phyloP scores from a whole-genome alignment of 37 sponge, comb jelly and placozoan genomes.

The Axinella damicornis region DNA sequence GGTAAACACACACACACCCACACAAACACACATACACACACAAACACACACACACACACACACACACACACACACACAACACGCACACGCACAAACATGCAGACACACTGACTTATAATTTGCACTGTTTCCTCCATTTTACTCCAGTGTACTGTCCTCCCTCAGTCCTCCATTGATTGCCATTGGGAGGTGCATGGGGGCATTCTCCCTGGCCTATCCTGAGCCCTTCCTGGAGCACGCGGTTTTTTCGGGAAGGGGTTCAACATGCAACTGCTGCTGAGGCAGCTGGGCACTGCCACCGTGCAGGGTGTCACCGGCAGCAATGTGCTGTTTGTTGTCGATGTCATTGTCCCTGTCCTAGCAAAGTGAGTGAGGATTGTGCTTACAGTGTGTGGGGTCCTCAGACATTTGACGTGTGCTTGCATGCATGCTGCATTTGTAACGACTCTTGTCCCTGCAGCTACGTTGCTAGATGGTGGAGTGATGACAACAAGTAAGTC shows the following conservation, averaged over 20 bases:
- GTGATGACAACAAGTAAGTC: no score
- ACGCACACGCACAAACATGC: not conserved
- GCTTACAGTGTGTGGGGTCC: conserved; percentile 1
- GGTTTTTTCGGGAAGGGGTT: conserved; percentile 22
- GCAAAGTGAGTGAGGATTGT: conserved; percentile 16
- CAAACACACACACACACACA: no score
- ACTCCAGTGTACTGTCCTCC: no score
- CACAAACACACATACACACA: no score
- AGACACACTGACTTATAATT: not conserved
- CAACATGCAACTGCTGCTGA: conserved; percentile 8
- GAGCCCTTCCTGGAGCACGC: conserved; percentile 32
- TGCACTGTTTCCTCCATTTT: not conserved
- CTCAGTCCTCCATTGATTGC: conserved; percentile 42
- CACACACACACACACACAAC: no score
- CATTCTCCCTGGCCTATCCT: conserved; percentile 41
- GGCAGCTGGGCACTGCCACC: conserved; percentile 22
- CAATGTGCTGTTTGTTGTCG: conserved; percentile 46
- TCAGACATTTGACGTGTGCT: no score
- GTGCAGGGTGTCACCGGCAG: conserved; percentile 14
- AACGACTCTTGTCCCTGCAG: not conserved
- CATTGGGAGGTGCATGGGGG: conserved; percentile 60
- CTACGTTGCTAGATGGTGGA: conserved; percentile 39
- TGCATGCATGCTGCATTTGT: conserved; percentile 20
- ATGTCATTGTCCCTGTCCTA: conserved; percentile 46
- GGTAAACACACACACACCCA: no score